Evolutionary conservation across 1,140 invertebrate species (phyloP), one percentile per base, ranked within the genome.

Genomic region (Lepidurus apus): DNA sequence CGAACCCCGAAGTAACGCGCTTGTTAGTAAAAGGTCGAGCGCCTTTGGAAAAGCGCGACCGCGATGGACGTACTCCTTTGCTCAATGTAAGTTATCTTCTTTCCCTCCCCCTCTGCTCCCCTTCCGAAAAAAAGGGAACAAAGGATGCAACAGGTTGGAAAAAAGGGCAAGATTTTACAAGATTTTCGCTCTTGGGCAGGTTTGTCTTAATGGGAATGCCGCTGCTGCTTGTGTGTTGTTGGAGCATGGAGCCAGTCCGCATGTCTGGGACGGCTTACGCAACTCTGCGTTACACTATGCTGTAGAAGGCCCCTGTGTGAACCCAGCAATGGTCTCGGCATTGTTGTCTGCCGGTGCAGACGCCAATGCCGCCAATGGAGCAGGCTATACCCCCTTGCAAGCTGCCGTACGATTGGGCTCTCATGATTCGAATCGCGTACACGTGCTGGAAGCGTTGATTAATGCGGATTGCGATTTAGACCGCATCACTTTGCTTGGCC

Each of bases 261-360:
- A 43, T 34, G 75, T 76, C 2, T 43, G 42, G 42, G 79, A 80
- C 65, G 34, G 17, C 65, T 34, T 74, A 10, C 76, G 76, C 11
- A 80, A 80, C 34, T 74, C 76, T 10, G 79, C 79, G 42, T 47
- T 80, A n/a, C 79, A 80, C 43, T 74, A 77, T 26, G 76, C 79
- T 1, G 73, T 74, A 3, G 78, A 74, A 42, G 74, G 42, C 34
- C 24, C 42, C n/a, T 43, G 43, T 13, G 44, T 74, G 9, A 77
- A 78, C n/a, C 73, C 76, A 8, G 34, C 43, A 7, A 26, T 80
- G 45, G 44, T 80, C 6, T 24, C 26, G 9, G 34, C 73, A n/a
- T 77, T 80, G 34, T 73, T 80, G 24, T 43, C 43, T 26, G 43
- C 73, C n/a, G 77, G 76, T 8, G 79, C 79, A 17, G 76, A 79